A percentile compares a stretch with the other conserved stretches of the same genome.
Conservation (phyloP, 2,113 vertebrate species). For the Tyto alba region DNA sequence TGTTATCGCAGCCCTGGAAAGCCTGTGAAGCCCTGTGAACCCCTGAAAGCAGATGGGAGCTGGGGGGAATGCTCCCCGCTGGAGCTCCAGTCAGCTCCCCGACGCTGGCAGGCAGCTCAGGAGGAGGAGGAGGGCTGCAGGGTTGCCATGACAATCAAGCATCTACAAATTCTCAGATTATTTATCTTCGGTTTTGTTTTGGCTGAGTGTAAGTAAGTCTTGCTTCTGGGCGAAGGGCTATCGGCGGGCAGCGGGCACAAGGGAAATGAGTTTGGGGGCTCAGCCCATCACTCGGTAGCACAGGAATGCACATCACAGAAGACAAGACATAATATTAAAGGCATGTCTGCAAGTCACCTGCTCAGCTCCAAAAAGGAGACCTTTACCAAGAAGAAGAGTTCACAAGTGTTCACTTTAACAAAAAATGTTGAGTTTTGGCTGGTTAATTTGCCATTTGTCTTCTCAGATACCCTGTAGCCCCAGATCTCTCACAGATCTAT, state of each 20-base stretch:
- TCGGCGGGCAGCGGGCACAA: neutral
- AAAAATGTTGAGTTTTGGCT: neutral
- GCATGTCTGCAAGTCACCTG: neutral
- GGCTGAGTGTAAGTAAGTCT: neutral
- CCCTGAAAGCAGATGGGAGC: neutral
- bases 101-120: neutral
- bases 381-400: neutral
- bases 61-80: neutral
- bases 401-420: neutral
- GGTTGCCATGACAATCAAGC: slow-evolving; percentile 46
- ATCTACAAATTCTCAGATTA: neutral
- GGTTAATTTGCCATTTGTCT: accelerated
- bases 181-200: neutral
- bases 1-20: neutral
- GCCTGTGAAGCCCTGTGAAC: too few relatives aligned
- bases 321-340: neutral
- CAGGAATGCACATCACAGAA: neutral
- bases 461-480: neutral
- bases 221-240: neutral
- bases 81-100: neutral
- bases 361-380: neutral
- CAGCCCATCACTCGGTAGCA: accelerated
- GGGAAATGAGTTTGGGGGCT: neutral
- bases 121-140: neutral
- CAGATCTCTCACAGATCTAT: neutral